Evolutionary conservation across 2,113 vertebrate genomes (phyloP).

Genomic region (Alectura lathami): DNA sequence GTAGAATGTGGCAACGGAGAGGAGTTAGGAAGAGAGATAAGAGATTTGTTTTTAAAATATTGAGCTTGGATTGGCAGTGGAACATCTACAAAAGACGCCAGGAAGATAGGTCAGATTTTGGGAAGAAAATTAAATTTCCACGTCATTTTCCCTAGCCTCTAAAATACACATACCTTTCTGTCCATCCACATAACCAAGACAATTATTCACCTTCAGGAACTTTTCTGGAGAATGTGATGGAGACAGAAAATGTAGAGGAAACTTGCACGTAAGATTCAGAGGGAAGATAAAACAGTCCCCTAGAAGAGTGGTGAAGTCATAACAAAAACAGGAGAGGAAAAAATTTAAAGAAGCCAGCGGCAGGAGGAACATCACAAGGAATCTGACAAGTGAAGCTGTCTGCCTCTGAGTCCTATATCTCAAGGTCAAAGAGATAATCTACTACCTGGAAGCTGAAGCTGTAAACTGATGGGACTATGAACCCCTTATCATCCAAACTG

Average conservation of each 20-base stretch:
- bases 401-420: neutral
- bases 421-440: neutral
- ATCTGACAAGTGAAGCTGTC: neutral
- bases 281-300: neutral
- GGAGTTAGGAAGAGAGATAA: neutral
- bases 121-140: neutral
- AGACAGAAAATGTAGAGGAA: neutral
- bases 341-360: neutral
- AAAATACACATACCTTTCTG: neutral
- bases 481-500: neutral
- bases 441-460: neutral
- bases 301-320: neutral
- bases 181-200: neutral
- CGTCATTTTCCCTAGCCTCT: neutral
- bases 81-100: neutral
- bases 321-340: neutral
- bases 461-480: neutral
- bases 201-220: neutral
- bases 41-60: neutral
- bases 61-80: neutral
- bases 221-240: neutral
- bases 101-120: neutral
- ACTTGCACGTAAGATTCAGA: fast-evolving
- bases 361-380: neutral
- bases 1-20: neutral